Base-by-base conservation (phyloP, 2,888 invertebrate genomes). In the Scaptomyza tumidula region DNA sequence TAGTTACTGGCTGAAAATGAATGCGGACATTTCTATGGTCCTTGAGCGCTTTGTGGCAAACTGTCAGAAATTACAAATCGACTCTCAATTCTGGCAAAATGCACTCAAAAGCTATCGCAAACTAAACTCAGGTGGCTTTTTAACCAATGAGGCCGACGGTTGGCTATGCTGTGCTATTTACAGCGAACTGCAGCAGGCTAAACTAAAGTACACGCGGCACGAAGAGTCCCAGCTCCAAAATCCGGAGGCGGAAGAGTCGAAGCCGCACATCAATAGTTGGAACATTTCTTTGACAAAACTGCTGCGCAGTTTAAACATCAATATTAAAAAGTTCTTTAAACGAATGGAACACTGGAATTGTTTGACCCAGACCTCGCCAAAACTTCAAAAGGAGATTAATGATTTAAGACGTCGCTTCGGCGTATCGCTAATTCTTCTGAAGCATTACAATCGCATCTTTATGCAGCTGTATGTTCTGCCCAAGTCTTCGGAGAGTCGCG, bases 151-250 rank as follows among this genome's bases (percentile, higher is more conserved):
- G 5, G 75, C 59, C 1, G 70, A 68, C 2, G 68, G 67, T 13
- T 83, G 88, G 88, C 65, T 83, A 0, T 87, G 86, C 56, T 83
- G 83, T 29, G 66, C 83, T 9, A 19, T 85, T 4, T 83, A 83
- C 50, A 69, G 70, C 19, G 83, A 81, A 11, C 65, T 83, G 2
- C 88, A 83, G 49, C 48, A 65, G 14, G 58, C 61, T 0, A 83
- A 86, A 48, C 61, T 79, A 31, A 61, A 48, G 27, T 70, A 79
- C 13, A 80, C 66, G 55, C 58, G 66, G 0, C 37, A 61, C 3
- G 64, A 62, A 27, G 13, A 3, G 2, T 2, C 2, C 19, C 6
- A 19, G 11, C 0, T 6, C 11, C 11, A 37, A 7, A 31, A 44
- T 0, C n/a, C 29, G 3, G 11, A 24, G 43, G 44, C 49, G 37